Base-by-base conservation (phyloP, 2,113 vertebrate genomes). In the Microtus oregoni region DNA sequence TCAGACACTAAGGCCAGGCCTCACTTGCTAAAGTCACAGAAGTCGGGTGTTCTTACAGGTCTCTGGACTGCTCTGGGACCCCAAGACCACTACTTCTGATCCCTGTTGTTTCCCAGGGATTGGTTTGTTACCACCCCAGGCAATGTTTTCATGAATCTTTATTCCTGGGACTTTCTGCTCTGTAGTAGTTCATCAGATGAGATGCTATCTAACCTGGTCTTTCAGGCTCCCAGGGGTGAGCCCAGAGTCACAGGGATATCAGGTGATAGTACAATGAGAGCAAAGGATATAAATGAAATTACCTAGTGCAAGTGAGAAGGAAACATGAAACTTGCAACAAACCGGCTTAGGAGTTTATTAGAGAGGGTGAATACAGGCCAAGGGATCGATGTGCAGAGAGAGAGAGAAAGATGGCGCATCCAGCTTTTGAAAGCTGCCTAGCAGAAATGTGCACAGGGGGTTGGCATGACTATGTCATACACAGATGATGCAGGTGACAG, bases 21-120 rank as follows among this genome's bases (percentile, higher is more conserved):
- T 90, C 17, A 2, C 11, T 10, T 38, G 7, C 15, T n/a, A 2
- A 77, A 1, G 8, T 41, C 41, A 41, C 41, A 41, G 41, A 41
- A 41, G 41, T 8, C 1, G 0, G 20, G 28, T 86, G 47, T 32
- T 61, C 1, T 11, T 10, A 1, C 0, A 47, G 19, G 58, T 32
- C 44, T 28, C 44, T 28, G 67, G 32, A 68, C 38, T 22, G 24
- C 67, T 50, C 32, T 58, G 78, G 32, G 28, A 61, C 44, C 35
- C 41, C 13, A 28, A 28, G 3, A 7, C 52, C 44, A 65, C 63
- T 44, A 28, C 61, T 76, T 28, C 12, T 28, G 20, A 28, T 50
- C 73, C 41, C 32, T 1, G 2, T 1, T 30, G 28, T 19, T 73
- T 78, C 3, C 10, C 17, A 47, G 81, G 52, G 32, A 24, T 17